Evolutionary conservation across 64 coral and sea anemone species (phyloP), one percentile per base, ranked within the genome.

Genomic region (Actinia tenebrosa): DNA sequence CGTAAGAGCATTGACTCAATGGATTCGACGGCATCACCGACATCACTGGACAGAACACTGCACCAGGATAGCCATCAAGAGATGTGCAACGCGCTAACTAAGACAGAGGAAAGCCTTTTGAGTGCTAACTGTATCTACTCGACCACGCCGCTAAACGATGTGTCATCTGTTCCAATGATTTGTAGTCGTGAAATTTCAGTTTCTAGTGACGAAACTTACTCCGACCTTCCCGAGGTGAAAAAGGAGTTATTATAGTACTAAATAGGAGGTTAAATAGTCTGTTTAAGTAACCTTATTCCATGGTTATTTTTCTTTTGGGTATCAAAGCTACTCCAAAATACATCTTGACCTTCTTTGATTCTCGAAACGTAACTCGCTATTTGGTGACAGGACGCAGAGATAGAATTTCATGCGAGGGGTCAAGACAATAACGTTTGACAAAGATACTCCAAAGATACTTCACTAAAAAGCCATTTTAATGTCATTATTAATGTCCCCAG

Each of bases 1-100:
- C 45, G 84, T 53, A 92, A 87, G 66, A 92, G 89, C 44, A 23
- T 91, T 1, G 89, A 92, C 47, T 87, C 90, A 15, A 56, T 87
- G 61, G 86, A 64, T 9, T 63, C 84, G 3, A 84, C 45, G 3
- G 54, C 46, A 0, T 83, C 80, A 14, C 83, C 83, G 50, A 43
- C 82, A 26, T 84, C 58, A 6, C 50, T 84, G 52, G 47, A 84
- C 25, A 52, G 52, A 27, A 58, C 82, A 26, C 30, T 85, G 5
- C 56, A 85, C 13, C 50, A 60, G 6, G 30, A 9, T 54, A 14
- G 16, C 46, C 50, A 85, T 25, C 52, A 85, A 22, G 79, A 81
- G 6, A 85, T 85, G 50, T 64, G 53, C 23, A 59, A 43, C 16
- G 44, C 83, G 18, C 18, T 85, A 26, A 60, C 53, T 1, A 85